These are phyloP conservation scores for Hyles lineata DNA, from an alignment of 2,888 invertebrate genomes.

Conservation along the genomic window DNA sequence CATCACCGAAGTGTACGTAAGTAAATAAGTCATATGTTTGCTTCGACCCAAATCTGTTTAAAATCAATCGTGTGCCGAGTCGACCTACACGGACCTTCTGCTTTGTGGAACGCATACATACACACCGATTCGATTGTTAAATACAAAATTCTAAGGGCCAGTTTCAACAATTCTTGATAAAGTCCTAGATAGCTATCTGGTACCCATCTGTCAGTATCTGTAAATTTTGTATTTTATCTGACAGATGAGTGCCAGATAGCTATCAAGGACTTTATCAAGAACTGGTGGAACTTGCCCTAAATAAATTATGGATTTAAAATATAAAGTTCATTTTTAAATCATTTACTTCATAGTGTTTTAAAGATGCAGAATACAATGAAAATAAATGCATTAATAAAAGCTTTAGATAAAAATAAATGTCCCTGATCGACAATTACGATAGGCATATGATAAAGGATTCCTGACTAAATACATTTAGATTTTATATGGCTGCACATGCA, in stretches of 20 bases:
- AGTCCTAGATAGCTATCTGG: no score
- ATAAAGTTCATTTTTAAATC: background rate
- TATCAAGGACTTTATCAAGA: no score
- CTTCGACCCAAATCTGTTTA: conserved; percentile 39
- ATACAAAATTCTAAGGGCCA: conserved; percentile 42
- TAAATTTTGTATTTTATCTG: no score
- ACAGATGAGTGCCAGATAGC: no score
- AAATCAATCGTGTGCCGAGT: conserved; percentile 38
- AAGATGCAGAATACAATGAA: no score
- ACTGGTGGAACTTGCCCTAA: no score
- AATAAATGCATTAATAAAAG: no score
- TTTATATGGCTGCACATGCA: background rate
- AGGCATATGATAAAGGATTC: no score
- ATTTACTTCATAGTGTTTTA: background rate
- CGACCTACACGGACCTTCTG: conserved; percentile 70
- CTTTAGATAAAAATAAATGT: no score
- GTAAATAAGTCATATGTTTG: conserved; percentile 30
- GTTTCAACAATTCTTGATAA: no score
- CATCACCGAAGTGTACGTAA: background rate
- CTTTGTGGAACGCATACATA: conserved; percentile 61
- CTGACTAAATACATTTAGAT: background rate
- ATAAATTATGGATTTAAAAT: background rate
- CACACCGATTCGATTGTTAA: conserved; percentile 46
- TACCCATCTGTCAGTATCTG: no score
- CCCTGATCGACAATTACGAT: no score